Evolutionary conservation across 2,888 invertebrate species (phyloP), one percentile per base, ranked within the genome.

Genomic region (Amiota minor): DNA sequence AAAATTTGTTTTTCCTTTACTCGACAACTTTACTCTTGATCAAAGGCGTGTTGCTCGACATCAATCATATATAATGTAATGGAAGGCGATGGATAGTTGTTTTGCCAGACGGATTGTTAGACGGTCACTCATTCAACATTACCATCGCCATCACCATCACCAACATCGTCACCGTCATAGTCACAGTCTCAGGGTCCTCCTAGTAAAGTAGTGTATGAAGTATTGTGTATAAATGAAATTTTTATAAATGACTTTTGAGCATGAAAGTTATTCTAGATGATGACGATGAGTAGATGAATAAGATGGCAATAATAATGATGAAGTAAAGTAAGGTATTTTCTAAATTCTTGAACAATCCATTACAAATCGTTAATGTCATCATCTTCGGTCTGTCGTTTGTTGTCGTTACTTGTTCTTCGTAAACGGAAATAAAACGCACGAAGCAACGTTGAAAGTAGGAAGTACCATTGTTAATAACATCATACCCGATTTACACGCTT

Each of bases 1-100:
- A 68, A 68, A 50, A 68, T 68, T 50, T 53, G 68, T 75, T 53
- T 59, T 55, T 70, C 55, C 71, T 69, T 18, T 56, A 64, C 62
- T 46, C 50, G 55, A 56, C 47, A 55, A 72, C n/a, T 35, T 35
- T 35, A 53, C 53, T 53, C n/a, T n/a, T 50, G 12, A 47, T 68
- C 18, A 53, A 23, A 68, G 67, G 67, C 67, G 67, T 68, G 67
- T 50, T 68, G 67, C 67, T 68, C 67, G 50, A 68, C 67, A 68
- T 68, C 67, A 68, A 68, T 68, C 67, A 68, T 53, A 50, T 35
- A 6, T 35, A 35, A 53, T 6, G 20, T 16, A 16, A 20, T 50
- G n/a, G 53, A 12, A 59, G 59, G 20, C 59, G 16, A 59, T 20
- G 53, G 9, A 35, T 35, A 35, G 35, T 35, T 35, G 35, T 35